Evolutionary conservation across 2,113 vertebrate species (phyloP), one percentile per base, ranked within the genome.

Genomic region (Centropristis striata): DNA sequence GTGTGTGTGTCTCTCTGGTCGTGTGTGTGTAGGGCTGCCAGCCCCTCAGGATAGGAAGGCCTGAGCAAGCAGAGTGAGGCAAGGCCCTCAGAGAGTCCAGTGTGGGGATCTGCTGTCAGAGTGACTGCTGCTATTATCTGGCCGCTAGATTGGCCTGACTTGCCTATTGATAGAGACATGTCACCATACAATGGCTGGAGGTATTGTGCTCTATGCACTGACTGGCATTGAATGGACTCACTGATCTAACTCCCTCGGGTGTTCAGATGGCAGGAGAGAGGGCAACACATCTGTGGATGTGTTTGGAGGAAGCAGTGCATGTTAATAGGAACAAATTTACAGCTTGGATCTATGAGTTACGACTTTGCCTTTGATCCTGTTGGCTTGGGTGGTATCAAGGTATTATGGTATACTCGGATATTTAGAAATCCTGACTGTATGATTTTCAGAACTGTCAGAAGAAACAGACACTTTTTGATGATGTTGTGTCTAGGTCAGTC

Each of bases 111-210:
- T 86, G 73, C 90, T 83, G 80, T 88, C 87, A 91, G 76, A 81
- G 59, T 81, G 86, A 74, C 87, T 89, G 84, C 85, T 85, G 86
- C 91, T 90, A 93, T 94, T 94, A 94, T 94, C 92, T 91, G 81
- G 81, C 80, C 27, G 51, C 44, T 83, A 90, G 87, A 94, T 93
- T 93, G 92, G 84, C 61, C 76, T 82, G 81, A 75, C 86, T 83
- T 72, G 60, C 39, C 83, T 84, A 88, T 92, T 94, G 92, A 93
- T 84, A 86, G 86, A 86, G 75, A 78, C 78, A 80, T 90, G 90
- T 91, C 86, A 65, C 58, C 32, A 28, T 75, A 92, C 90, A 90
- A 90, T 87, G 72, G 84, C 82, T 86, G 36, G 61, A 83, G 80
- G 81, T 90, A 76, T 80, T 80, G 59, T 76, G 61, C 57, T 88